Base-by-base conservation (phyloP, 2,113 vertebrate genomes). In the Sisor rabdophorus region DNA sequence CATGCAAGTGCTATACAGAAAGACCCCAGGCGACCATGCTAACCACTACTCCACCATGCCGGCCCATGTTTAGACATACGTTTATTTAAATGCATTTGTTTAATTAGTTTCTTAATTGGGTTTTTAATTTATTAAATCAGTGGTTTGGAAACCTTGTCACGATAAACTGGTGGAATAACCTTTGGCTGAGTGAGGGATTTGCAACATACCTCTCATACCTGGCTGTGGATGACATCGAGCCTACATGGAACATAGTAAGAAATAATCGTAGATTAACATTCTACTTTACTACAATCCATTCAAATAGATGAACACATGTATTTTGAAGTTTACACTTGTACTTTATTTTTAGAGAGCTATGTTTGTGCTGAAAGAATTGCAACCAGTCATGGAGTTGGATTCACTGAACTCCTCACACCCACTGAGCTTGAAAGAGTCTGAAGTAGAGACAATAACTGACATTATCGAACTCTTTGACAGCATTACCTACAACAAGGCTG, bases 61-160 rank as follows among this genome's bases (percentile, higher is more conserved):
- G n/a, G n/a, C n/a, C n/a, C n/a, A 64, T 20, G 40, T 44, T 44
- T 44, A 44, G 5, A 44, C 40, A 36, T 36, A 36, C 3, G 32
- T 36, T 36, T 36, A 36, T 36, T 36, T 36, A 36, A 36, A 36
- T 36, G 32, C 32, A 36, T 36, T 36, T 24, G 11, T 63, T 56
- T 71, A 4, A 36, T 36, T 36, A 3, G 7, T 36, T 36, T 36
- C 3, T 11, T 19, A 20, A 11, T 30, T 36, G 15, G 67, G 16
- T 11, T 55, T 22, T 26, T 63, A 24, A 56, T 36, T 22, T 11
- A 53, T 73, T 8, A 48, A 20, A 1, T 0, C 89, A 98, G 97
- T 98, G 97, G 97, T 96, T 98, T 16, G 97, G 97, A 76, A 98
- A 98, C 86, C 86, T 96, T 85, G 97, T 98, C 82, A 98, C 97